Conservation (phyloP, 2,113 vertebrate species). For the Axis porcinus region DNA sequence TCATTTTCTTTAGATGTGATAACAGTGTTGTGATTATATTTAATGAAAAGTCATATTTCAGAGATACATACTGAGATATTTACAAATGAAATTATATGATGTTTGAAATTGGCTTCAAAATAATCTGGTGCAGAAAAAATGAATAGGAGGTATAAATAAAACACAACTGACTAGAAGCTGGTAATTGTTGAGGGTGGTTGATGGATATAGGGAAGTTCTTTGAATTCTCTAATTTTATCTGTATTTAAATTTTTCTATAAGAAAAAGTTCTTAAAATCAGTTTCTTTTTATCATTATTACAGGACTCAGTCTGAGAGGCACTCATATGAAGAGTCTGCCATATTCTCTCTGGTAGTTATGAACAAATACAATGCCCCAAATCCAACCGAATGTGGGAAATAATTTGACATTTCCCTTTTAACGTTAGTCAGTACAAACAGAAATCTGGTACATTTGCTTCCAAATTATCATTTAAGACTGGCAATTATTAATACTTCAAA, state of each 20-base stretch:
- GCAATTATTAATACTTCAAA: not conserved
- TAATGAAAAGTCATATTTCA: not conserved
- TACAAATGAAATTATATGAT: not conserved
- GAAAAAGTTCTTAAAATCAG: not conserved
- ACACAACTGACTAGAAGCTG: not conserved
- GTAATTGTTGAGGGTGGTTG: not conserved
- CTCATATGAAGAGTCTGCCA: not conserved
- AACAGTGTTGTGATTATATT: not conserved
- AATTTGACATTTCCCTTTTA: constrained; percentile 49
- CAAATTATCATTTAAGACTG: constrained; percentile 18
- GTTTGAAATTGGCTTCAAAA: not conserved
- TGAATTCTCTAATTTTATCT: not conserved
- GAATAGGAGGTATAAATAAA: not conserved
- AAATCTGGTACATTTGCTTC: constrained; percentile 17
- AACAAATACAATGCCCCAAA: not conserved
- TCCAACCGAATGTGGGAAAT: not conserved
- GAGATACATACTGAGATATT: not conserved
- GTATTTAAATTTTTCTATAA: not conserved
- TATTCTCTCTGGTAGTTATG: not conserved
- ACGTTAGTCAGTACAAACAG: constrained; percentile 30
- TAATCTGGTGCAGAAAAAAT: not conserved
- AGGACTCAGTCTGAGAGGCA: not conserved
- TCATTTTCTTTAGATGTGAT: not conserved
- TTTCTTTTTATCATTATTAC: not conserved
- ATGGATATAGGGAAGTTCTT: no score